Evolutionary conservation across 92 coral and sea anemone species (phyloP), one percentile per base, ranked within the genome.

Genomic region (Paragorgia papillata): DNA sequence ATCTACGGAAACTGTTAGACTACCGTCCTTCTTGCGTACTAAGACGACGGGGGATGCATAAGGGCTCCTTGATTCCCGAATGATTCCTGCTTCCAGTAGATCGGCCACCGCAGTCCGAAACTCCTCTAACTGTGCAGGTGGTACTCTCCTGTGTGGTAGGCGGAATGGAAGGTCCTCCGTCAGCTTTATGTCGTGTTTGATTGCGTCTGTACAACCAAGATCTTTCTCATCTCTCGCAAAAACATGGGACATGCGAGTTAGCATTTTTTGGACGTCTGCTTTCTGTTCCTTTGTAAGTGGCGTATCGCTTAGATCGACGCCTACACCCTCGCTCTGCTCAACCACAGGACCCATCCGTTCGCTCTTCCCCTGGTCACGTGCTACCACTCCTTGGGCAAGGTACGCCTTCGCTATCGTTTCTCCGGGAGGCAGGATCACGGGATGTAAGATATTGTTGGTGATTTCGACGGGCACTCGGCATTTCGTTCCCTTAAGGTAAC

Each of bases 31-130:
- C 49, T 82, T 82, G 21, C 81, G 20, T 1, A 82, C 86, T 1
- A 82, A 37, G 27, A 74, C 86, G 5, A 82, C 82, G 5, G 82
- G 68, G 8, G 81, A 82, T 15, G 82, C 31, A 22, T 27, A 74
- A 0, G 86, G 86, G n/a, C 86, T 74, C 27, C 54, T 62, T 7
- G 76, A 74, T 41, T 73, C 65, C 19, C 62, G 56, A 14, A 74
- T 74, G n/a, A 82, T 66, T 9, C 81, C 85, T 0, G 48, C 15
- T 2, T 27, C 43, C 12, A 64, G 20, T n/a, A 64, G 48, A 13
- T 64, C 71, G 7, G 21, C 26, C 7, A 64, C 14, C 2, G 71
- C 71, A 2, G 5, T 9, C 14, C 43, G 22, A 32, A 64, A 64
- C 44, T 64, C 48, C 29, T 25, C 17, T 55, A 63, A 12, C 73